phyloP scores from a whole-genome alignment of 53 echinoderm and acorn worm genomes.

The Henricia sp. region DNA sequence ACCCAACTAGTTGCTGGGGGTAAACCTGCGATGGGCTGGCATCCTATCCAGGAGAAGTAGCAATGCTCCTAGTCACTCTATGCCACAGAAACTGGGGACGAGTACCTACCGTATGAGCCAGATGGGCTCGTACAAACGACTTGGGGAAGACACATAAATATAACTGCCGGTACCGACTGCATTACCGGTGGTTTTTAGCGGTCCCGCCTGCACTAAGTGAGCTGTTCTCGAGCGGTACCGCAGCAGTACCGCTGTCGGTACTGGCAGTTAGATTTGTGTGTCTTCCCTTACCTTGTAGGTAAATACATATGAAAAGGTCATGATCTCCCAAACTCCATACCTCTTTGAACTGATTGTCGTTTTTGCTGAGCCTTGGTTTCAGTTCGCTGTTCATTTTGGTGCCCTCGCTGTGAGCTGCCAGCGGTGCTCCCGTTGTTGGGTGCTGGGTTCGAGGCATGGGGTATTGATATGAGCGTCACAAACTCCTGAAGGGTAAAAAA shows the following conservation, averaged over 20 bases:
- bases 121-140: too few species aligned
- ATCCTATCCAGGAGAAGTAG: too few species aligned
- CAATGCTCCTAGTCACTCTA: too few species aligned
- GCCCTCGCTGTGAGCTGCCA: conserved; percentile 10
- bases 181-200: too few species aligned
- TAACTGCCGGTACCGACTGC: too few species aligned
- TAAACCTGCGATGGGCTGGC: too few species aligned
- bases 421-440: neutral
- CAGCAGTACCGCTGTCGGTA: neutral
- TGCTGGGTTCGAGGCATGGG: neutral
- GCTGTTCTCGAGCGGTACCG: too few species aligned
- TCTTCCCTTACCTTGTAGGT: neutral
- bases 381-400: conserved; percentile 16
- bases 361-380: neutral
- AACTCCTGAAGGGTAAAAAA: conserved; percentile 12
- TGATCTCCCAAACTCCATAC: neutral
- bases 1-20: too few species aligned
- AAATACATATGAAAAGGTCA: neutral
- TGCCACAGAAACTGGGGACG: too few species aligned
- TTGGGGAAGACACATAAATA: too few species aligned
- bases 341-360: neutral
- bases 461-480: neutral
- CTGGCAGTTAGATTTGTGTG: neutral
- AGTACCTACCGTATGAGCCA: too few species aligned
- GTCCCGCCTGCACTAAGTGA: too few species aligned